Conservation (phyloP, 2,113 vertebrate genomes). For the Vireo altiloquus region DNA sequence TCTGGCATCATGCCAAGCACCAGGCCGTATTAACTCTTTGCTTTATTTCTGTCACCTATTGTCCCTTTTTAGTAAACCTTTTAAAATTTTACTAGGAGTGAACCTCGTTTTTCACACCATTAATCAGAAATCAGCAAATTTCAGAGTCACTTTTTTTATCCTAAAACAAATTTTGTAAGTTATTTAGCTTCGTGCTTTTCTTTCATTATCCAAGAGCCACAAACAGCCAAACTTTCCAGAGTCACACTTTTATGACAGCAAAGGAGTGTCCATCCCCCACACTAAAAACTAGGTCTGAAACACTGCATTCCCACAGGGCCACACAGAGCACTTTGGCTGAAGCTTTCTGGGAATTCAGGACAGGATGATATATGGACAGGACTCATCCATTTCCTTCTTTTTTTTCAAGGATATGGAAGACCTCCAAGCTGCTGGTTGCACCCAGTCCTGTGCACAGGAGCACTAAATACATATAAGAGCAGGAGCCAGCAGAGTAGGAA, state of each 20-base stretch:
- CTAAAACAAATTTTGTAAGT: neutral
- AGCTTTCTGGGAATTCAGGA: neutral
- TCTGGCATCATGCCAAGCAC: too few relatives aligned
- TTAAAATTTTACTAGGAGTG: too few relatives aligned
- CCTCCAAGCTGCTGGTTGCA: neutral
- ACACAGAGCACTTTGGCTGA: rapidly evolving
- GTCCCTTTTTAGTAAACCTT: too few relatives aligned
- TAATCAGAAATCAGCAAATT: neutral
- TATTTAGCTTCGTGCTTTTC: neutral
- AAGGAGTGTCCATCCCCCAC: neutral
- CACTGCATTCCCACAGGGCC: too few relatives aligned
- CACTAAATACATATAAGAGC: neutral
- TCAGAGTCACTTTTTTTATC: neutral
- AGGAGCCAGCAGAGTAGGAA: neutral
- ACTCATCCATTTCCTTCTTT: neutral
- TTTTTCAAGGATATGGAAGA: neutral
- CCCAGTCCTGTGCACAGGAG: neutral
- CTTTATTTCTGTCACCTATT: too few relatives aligned
- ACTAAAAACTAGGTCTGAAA: neutral
- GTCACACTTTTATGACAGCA: neutral
- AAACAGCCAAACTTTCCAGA: neutral
- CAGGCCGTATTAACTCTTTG: too few relatives aligned
- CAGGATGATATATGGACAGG: neutral
- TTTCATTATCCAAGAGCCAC: neutral
- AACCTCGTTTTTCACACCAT: too few relatives aligned